Conservation (phyloP, 2,113 vertebrate species). For the Natator depressus region DNA sequence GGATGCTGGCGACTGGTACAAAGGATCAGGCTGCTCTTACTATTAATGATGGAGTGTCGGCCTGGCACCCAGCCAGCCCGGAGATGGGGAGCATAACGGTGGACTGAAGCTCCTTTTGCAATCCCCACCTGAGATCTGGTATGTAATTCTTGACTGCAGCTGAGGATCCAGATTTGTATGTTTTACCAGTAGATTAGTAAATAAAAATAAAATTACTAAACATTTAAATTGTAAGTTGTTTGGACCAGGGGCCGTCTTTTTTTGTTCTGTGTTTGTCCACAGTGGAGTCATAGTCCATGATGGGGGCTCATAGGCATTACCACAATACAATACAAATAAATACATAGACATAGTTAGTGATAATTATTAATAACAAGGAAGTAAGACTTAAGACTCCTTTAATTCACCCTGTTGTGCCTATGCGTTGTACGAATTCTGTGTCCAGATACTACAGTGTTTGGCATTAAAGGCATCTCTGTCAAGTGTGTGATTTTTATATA, state of each 20-base stretch:
- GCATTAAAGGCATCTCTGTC: not conserved
- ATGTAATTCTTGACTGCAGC: not conserved
- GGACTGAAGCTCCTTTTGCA: not conserved
- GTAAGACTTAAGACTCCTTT: not conserved
- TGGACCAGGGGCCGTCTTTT: not conserved
- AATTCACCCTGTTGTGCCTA: not conserved
- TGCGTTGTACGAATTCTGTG: not conserved
- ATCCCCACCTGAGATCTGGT: not conserved
- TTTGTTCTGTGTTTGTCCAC: not conserved
- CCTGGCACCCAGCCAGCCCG: not conserved
- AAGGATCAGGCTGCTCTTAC: not conserved
- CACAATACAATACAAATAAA: not conserved
- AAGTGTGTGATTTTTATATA: not conserved
- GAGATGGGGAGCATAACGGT: not conserved
- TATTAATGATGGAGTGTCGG: not conserved
- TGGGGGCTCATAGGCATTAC: not conserved
- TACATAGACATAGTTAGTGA: not conserved
- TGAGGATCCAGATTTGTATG: not conserved
- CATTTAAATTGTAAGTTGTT: not conserved
- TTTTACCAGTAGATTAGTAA: not conserved
- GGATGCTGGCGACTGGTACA: not conserved
- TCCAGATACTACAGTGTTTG: not conserved
- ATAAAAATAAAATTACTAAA: not conserved
- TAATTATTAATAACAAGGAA: not conserved
- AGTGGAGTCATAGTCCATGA: not conserved